Percentiles rank a stretch among this genome's conserved stretches.
These are phyloP conservation scores for Drosophila fuyamai DNA, from an alignment of 1,140 invertebrate genomes.

Conservation along the genomic window DNA sequence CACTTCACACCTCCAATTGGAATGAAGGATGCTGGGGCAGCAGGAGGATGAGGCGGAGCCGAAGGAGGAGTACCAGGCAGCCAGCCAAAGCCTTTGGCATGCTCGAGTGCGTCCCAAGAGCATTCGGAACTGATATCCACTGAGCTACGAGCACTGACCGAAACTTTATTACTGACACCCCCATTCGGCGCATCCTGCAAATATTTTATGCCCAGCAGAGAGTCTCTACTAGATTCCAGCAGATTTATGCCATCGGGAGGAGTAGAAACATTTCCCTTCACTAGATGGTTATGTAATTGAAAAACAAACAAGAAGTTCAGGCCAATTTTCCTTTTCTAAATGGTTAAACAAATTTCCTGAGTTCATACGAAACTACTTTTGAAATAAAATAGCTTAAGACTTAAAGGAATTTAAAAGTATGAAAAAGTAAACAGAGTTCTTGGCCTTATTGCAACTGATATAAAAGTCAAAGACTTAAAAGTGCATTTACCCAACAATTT, in stretches of 20 bases:
- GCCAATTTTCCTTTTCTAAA: background rate
- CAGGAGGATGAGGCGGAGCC: background rate
- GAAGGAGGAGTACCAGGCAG: slow-evolving; percentile 14
- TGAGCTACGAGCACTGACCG: slow-evolving; percentile 42
- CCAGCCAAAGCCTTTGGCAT: slow-evolving; percentile 67
- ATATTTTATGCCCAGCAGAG: slow-evolving; percentile 27
- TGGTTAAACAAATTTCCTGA: background rate
- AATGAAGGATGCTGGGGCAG: slow-evolving; percentile 14
- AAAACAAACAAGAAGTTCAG: background rate
- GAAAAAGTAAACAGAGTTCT: no score
- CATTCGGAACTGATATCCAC: slow-evolving; percentile 63
- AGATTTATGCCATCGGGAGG: slow-evolving; percentile 9
- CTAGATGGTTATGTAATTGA: slow-evolving; percentile 11
- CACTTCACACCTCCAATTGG: slow-evolving; percentile 71
- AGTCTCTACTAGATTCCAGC: slow-evolving; percentile 8
- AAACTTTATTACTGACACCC: slow-evolving; percentile 47
- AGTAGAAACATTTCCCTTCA: background rate
- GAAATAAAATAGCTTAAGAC: no score
- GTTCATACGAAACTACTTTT: no score
- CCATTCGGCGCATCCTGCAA: slow-evolving; percentile 21
- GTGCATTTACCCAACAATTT: no score
- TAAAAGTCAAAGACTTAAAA: no score
- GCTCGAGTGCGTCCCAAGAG: slow-evolving; percentile 70
- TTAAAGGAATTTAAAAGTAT: no score
- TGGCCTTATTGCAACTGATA: no score